A percentile compares a stretch with the other conserved stretches of the same genome.
Conservation (phyloP, 2,888 invertebrate species). For the Capitulum mitella region DNA sequence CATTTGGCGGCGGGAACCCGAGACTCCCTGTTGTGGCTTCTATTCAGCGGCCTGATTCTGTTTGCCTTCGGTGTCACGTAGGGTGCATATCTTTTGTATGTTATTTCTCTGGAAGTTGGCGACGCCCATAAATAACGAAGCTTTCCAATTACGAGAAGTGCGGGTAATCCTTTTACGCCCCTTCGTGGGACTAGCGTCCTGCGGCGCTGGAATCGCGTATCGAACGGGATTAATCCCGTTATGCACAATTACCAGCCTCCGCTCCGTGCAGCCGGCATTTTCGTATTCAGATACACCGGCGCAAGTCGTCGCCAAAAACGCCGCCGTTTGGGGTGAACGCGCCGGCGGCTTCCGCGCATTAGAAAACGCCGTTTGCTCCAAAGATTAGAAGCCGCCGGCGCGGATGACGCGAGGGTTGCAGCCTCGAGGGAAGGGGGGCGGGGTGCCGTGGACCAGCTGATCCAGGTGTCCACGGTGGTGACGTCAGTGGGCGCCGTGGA, state of each 20-base stretch:
- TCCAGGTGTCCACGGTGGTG: too few relatives aligned
- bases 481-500: too few relatives aligned
- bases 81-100: constrained; percentile 15
- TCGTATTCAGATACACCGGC: not conserved
- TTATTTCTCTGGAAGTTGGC: not conserved
- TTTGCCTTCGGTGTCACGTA: constrained; percentile 7
- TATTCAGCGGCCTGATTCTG: not conserved
- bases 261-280: not conserved
- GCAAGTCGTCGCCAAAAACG: not conserved
- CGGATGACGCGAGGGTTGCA: not conserved
- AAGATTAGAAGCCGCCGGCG: not conserved
- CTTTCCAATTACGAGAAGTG: constrained; percentile 15
- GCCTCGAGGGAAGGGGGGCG: too few relatives aligned
- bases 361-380: not conserved
- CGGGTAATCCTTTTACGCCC: constrained; percentile 13
- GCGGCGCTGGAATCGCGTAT: not conserved
- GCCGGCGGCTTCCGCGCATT: too few relatives aligned
- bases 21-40: too few relatives aligned
- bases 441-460: too few relatives aligned
- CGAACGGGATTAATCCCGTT: not conserved
- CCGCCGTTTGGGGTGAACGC: not conserved
- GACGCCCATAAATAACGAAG: constrained; percentile 20
- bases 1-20: too few relatives aligned
- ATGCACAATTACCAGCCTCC: not conserved
- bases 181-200: not conserved